Base-by-base conservation (phyloP, 2,888 invertebrate genomes). In the Griposia aprilina region DNA sequence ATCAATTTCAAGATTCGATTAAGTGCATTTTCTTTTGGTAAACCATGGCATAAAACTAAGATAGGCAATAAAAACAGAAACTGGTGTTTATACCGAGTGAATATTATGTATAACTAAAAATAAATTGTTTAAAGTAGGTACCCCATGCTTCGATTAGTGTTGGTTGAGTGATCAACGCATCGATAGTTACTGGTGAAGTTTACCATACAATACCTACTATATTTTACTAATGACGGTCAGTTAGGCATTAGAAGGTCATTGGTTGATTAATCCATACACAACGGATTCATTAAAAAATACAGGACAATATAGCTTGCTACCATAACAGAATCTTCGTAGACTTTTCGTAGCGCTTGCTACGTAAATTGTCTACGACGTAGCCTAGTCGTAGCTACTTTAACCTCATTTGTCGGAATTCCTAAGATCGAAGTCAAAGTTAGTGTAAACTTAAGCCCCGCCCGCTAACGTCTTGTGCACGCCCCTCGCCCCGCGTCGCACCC, bases 371-470 rank as follows among this genome's bases (percentile, higher is more conserved):
- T 79, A 81, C 81, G 80, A 2, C 84, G 80, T 81, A 79, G 78
- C 80, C 11, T 23, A 50, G 20, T 80, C 74, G 74, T 74, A 84
- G 81, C 55, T 55, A 45, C 60, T 45, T 50, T 57, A 65, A 52
- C 71, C 45, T 85, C 59, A 81, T 85, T 81, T 65, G 82, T 73
- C 60, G 69, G 41, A 81, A 82, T 66, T 69, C 20, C 59, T 77
- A 76, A 81, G 81, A 81, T 67, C 57, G 41, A 83, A 82, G 81
- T 81, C 69, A 45, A 90, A 92, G 86, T 90, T 90, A 78, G 80
- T 75, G 67, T 65, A 83, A 93, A 94, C 94, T 94, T 94, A 92
- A 41, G 91, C 94, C 89, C 90, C 95, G 94, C 95, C 95, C 86
- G 78, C 82, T 78, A 80, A 87, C 91, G 93, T 94, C 95, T 95